These are phyloP conservation scores for Presbytis comata DNA, from an alignment of 2,797 vertebrate genomes.

Conservation along the genomic window DNA sequence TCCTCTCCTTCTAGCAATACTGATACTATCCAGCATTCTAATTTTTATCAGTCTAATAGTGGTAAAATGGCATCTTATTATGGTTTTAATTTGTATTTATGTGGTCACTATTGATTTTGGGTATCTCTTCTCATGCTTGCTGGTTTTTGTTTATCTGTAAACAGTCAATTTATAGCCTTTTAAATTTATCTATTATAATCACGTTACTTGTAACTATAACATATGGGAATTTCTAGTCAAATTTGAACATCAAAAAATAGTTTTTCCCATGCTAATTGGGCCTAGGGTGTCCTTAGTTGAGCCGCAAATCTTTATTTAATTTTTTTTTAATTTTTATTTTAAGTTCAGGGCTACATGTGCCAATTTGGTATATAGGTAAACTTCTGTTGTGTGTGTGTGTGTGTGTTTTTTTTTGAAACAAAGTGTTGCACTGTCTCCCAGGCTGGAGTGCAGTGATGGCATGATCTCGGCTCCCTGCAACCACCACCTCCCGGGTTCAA, in stretches of 20 bases:
- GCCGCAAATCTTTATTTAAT: background rate
- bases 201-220: background rate
- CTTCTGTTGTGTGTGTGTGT: background rate
- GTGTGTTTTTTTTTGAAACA: background rate
- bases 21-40: background rate
- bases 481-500: fast-evolving
- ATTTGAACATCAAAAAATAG: background rate
- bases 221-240: background rate
- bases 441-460: background rate
- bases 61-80: background rate
- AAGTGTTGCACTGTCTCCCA: background rate
- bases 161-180: background rate
- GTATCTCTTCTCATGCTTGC: background rate
- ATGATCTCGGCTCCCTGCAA: background rate
- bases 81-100: background rate
- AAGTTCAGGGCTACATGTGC: background rate
- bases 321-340: background rate
- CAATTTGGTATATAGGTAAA: background rate
- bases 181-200: background rate
- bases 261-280: background rate
- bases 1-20: background rate
- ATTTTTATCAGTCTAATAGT: background rate
- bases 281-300: background rate
- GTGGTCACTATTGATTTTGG: background rate
- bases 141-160: background rate